Evolutionary conservation across 35 echinoderm and acorn worm genomes (phyloP).

Genomic region (Apostichopus parvimensis): DNA sequence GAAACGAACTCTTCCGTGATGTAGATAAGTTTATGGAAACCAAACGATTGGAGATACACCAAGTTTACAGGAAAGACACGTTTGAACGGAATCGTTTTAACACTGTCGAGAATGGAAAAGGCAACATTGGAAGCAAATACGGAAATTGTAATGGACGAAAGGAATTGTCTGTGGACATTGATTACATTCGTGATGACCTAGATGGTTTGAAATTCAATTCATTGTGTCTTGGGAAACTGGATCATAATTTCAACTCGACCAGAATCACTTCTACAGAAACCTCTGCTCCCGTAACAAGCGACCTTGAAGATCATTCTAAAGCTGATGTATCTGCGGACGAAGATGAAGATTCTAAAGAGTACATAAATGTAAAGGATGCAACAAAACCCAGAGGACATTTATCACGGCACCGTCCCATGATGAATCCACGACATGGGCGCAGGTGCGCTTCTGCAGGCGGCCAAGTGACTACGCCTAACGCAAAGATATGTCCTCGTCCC

Average conservation of each 20-base stretch:
- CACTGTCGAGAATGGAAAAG: too few species aligned
- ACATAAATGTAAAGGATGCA: not conserved
- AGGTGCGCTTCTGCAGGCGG: not conserved
- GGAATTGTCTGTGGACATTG: not conserved
- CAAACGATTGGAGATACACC: not conserved
- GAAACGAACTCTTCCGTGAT: not conserved
- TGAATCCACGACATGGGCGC: not conserved
- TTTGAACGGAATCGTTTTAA: too few species aligned
- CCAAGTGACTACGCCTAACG: not conserved
- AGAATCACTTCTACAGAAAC: not conserved
- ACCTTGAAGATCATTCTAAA: too few species aligned
- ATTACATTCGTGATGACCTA: not conserved
- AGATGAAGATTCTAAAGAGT: not conserved
- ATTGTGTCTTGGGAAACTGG: not conserved
- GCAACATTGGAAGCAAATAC: too few species aligned
- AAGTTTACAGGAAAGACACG: not conserved
- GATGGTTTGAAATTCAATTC: not conserved
- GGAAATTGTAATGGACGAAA: too few species aligned
- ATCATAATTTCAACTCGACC: not conserved
- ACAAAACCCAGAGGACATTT: not conserved
- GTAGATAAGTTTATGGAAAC: not conserved
- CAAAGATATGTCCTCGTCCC: not conserved
- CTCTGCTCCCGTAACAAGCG: too few species aligned
- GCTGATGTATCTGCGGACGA: not conserved
- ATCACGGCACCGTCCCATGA: not conserved